Evolutionary conservation across 2,113 vertebrate genomes (phyloP), one percentile per base, ranked within the genome.

Genomic region (Neoarius graeffei): DNA sequence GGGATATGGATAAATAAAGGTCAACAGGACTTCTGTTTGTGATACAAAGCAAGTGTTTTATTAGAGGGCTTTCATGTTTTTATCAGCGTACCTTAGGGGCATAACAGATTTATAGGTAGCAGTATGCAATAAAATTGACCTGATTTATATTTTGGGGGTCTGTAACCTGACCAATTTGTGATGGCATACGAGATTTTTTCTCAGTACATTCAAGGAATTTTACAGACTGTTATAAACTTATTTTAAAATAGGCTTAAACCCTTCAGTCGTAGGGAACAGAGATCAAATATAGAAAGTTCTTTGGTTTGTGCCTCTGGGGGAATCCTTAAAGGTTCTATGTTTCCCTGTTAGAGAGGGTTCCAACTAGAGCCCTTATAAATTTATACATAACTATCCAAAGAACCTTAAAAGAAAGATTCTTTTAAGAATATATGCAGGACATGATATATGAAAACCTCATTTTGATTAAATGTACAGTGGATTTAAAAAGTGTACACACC

Each of bases 101-200:
- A 73, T 85, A 42, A 7, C 7, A 9, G 62, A 27, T 69, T 64
- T 85, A 85, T 69, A 60, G 66, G 77, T 27, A 81, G 59, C 35
- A 64, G 42, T 54, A 71, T n/a, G 73, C 81, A 89, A 71, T 90
- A 59, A 88, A 81, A 84, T 30, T 56, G 54, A 57, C 71, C 59
- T 30, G 50, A 81, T 59, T 76, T 83, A 66, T 85, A 42, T 79
- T 81, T 88, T 89, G 52, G 35, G 35, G 60, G 17, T 85, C 17
- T 80, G 80, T 88, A 62, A 71, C 19, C 71, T 42, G 30, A 88
- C 80, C 50, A 3, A 30, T 35, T 88, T 85, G 48, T 77, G 8
- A 66, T 83, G n/a, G 30, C 52, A 69, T 90, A 52, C 25, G 7
- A 71, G 14, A 73, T 57, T 7, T 62, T 62, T 79, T 35, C 54